Percentiles rank a stretch among this genome's conserved stretches.
Conservation (phyloP, 2,113 vertebrate genomes). For the Bothrops jararaca region DNA sequence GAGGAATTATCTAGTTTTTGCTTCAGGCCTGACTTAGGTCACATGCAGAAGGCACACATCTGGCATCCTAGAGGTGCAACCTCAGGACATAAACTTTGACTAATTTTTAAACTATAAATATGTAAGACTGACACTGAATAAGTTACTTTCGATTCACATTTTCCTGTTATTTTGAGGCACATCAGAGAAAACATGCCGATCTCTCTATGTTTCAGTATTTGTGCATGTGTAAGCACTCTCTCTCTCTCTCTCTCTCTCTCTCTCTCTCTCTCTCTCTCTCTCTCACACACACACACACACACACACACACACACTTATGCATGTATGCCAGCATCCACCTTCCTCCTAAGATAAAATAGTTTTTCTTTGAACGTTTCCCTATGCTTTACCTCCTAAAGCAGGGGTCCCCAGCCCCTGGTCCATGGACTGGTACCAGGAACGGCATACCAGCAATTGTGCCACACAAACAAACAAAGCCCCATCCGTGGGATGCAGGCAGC, state of each 20-base stretch:
- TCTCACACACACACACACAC: neutral
- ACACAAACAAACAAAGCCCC: too few relatives aligned
- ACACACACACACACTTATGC: neutral
- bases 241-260: too few relatives aligned
- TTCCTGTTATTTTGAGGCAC: conserved; percentile 58
- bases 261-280: too few relatives aligned
- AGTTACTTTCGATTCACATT: conserved; percentile 77
- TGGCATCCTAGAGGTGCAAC: conserved; percentile 94
- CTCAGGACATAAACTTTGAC: conserved; percentile 82
- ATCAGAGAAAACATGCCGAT: conserved; percentile 48
- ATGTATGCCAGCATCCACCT: neutral
- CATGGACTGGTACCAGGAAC: too few relatives aligned
- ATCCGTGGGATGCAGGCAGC: too few relatives aligned
- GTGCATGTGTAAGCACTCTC: neutral
- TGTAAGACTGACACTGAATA: conserved; percentile 77
- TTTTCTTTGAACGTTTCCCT: conserved; percentile 32
- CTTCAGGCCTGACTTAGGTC: conserved; percentile 90
- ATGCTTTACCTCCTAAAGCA: neutral
- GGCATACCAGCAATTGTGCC: too few relatives aligned
- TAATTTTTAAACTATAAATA: conserved; percentile 85
- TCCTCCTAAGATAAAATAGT: conserved; percentile 28
- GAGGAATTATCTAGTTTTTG: conserved; percentile 92
- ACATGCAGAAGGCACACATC: conserved; percentile 91
- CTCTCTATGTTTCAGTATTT: conserved; percentile 39
- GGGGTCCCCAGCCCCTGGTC: too few relatives aligned